Evolutionary conservation across 1,140 invertebrate species (phyloP).

Genomic region (Drosophila asahinai): DNA sequence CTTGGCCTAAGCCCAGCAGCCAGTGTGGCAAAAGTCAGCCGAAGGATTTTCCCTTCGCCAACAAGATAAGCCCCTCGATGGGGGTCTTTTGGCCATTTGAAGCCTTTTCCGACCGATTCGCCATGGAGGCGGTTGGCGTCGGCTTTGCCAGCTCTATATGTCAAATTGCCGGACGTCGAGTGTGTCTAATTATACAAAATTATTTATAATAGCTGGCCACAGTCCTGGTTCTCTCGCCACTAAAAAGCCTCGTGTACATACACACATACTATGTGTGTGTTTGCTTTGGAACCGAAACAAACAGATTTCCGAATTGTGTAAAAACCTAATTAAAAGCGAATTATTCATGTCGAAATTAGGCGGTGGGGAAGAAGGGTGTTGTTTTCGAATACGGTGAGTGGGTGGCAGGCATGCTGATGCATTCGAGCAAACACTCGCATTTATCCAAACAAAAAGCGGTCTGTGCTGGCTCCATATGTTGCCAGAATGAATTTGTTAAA

Average conservation of each 20-base stretch:
- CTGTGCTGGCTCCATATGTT: conserved; percentile 69
- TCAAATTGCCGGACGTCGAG: conserved; percentile 70
- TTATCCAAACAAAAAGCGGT: conserved; percentile 67
- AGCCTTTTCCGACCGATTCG: conserved; percentile 32
- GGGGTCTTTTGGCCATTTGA: conserved; percentile 22
- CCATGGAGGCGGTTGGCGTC: conserved; percentile 32
- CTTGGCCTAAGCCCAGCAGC: conserved; percentile 68
- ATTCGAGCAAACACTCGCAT: conserved; percentile 41
- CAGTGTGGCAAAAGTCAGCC: conserved; percentile 44
- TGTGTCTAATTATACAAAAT: conserved; percentile 83
- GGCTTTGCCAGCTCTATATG: conserved; percentile 51
- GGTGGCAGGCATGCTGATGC: conserved; percentile 31
- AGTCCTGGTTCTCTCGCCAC: conserved; percentile 13
- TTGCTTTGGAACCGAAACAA: conserved; percentile 47
- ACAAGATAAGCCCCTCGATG: conserved; percentile 35
- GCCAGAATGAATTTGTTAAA: conserved; percentile 80
- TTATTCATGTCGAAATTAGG: conserved; percentile 72
- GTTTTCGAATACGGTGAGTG: neutral
- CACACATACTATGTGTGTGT: neutral
- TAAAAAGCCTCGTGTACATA: neutral
- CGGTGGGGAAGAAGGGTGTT: conserved; percentile 19
- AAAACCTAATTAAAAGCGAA: conserved; percentile 82
- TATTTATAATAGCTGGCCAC: conserved; percentile 76
- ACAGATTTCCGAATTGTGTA: conserved; percentile 68
- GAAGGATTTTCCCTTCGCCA: conserved; percentile 60